Conservation (phyloP, 2,888 invertebrate species). For the Alviniconcha strummeri region DNA sequence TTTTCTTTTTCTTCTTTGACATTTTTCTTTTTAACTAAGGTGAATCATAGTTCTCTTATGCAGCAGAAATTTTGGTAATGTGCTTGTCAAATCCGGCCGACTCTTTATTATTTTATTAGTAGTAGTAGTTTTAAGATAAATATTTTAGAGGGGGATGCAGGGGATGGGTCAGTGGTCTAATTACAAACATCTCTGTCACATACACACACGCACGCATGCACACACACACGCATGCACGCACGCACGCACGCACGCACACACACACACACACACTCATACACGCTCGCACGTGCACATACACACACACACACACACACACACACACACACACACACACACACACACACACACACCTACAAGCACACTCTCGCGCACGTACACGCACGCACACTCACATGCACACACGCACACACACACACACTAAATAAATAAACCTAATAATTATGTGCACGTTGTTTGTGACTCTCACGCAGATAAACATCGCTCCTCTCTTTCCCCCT, state of each 20-base stretch:
- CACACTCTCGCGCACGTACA: slow-evolving; percentile 1
- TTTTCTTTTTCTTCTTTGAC: too few species aligned
- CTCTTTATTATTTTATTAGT: too few species aligned
- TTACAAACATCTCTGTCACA: neutral
- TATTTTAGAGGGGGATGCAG: neutral
- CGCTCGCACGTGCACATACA: neutral
- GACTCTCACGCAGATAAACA: too few species aligned
- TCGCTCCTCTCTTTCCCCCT: too few species aligned
- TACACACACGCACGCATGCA: neutral
- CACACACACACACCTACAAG: slow-evolving; percentile 5
- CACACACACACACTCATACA: neutral
- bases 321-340: slow-evolving; percentile 10
- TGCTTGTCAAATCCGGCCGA: too few species aligned
- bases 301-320: slow-evolving; percentile 12
- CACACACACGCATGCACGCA: neutral
- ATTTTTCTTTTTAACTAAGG: too few species aligned
- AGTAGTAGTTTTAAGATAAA: neutral
- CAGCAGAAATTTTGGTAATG: too few species aligned
- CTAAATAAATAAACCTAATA: neutral
- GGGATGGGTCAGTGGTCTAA: too few species aligned
- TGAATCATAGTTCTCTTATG: too few species aligned
- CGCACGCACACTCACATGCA: slow-evolving; percentile 6
- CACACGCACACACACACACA: slow-evolving; percentile 4
- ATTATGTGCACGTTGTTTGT: too few species aligned
- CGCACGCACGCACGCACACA: neutral